Evolutionary conservation across 2,888 invertebrate species (phyloP).

Genomic region (Meandrusa payeni): DNA sequence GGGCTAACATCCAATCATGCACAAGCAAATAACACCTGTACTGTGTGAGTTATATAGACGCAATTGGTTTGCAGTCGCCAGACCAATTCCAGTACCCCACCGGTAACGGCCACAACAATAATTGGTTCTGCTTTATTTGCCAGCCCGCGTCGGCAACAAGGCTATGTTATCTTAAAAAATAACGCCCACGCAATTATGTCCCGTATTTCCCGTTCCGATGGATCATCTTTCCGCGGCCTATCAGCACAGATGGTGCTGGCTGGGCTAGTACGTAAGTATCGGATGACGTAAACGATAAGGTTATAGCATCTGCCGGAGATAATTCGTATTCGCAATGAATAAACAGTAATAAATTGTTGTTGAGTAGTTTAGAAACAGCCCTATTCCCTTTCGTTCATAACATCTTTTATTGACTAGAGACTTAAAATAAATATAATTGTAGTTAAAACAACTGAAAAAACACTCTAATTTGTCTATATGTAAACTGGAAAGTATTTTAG

Average conservation of each 20-base stretch:
- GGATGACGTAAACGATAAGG: conserved; percentile 29
- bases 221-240: conserved; percentile 8
- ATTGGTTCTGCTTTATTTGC: conserved; percentile 59
- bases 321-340: conserved; percentile 23
- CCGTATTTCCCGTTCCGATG: conserved; percentile 16
- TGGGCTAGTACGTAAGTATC: conserved; percentile 17
- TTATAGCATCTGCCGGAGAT: conserved; percentile 25
- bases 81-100: conserved; percentile 28
- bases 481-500: too few relatives aligned
- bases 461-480: too few relatives aligned
- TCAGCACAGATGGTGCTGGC: neutral
- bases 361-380: too few relatives aligned
- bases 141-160: conserved; percentile 40
- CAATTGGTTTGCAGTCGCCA: conserved; percentile 12
- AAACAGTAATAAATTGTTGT: conserved; percentile 24
- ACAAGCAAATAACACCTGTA: conserved; percentile 15
- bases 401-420: too few relatives aligned
- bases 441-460: too few relatives aligned
- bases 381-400: too few relatives aligned
- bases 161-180: conserved; percentile 25
- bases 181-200: conserved; percentile 18
- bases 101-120: conserved; percentile 39
- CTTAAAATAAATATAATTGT: too few relatives aligned
- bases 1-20: conserved; percentile 28
- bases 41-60: too few relatives aligned